Conservation (phyloP, 2,113 vertebrate species). For the Actenoides lindsayi region DNA sequence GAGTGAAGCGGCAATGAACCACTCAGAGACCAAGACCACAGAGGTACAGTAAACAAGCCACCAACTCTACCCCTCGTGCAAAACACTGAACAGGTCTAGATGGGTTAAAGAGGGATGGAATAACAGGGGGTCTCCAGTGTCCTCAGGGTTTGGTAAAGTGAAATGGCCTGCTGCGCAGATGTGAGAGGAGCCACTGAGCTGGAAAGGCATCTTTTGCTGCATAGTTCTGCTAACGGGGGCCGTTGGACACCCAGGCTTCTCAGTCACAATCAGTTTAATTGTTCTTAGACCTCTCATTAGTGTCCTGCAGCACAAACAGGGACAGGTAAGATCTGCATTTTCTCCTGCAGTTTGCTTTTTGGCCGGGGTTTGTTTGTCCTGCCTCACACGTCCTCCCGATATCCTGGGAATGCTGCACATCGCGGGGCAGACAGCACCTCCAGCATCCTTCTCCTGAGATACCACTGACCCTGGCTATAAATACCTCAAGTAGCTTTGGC, state of each 20-base stretch:
- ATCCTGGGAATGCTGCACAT: background rate
- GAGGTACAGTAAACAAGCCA: background rate
- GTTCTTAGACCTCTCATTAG: background rate
- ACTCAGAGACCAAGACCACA: background rate
- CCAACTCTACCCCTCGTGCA: background rate
- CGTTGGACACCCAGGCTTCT: background rate
- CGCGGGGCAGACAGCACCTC: background rate
- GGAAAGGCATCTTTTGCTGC: background rate
- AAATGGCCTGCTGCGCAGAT: background rate
- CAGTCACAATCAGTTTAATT: background rate
- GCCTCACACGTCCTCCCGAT: background rate
- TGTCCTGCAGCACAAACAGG: background rate
- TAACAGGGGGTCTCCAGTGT: background rate
- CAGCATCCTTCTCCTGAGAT: background rate
- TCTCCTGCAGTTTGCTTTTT: background rate
- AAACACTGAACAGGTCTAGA: background rate
- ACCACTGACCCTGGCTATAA: background rate
- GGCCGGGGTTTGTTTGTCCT: background rate
- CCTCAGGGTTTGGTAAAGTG: background rate
- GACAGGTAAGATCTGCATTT: background rate
- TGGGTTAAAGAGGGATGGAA: background rate
- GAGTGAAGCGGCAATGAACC: background rate
- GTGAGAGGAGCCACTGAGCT: background rate
- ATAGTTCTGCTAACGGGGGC: background rate
- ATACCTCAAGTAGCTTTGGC: background rate